Percentiles rank a stretch among this genome's conserved stretches.
phyloP scores from a whole-genome alignment of 2,797 vertebrate species.

The Pelobates cultripes region DNA sequence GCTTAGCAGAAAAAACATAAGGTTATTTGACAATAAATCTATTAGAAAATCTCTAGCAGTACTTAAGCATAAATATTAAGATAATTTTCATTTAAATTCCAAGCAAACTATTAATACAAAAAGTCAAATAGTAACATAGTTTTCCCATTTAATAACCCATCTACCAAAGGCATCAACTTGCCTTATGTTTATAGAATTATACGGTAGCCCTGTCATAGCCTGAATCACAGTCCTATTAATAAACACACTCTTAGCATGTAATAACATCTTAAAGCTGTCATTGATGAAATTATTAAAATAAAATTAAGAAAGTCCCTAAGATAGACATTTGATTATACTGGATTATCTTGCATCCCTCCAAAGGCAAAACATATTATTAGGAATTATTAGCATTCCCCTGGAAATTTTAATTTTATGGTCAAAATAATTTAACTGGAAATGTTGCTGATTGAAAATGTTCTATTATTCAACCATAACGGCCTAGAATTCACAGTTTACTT shows the following conservation, averaged over 20 bases:
- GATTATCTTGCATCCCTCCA: too few species aligned
- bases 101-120: slow-evolving; percentile 58
- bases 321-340: too few species aligned
- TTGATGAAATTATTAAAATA: slow-evolving; percentile 54
- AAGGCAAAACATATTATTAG: too few species aligned
- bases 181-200: slow-evolving; percentile 65
- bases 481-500: too few species aligned
- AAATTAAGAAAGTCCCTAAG: not conserved
- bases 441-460: too few species aligned
- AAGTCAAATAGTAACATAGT: slow-evolving; percentile 70
- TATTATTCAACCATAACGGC: too few species aligned
- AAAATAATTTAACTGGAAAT: too few species aligned
- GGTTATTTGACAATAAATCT: slow-evolving; percentile 66
- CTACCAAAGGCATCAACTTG: slow-evolving; percentile 68
- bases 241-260: slow-evolving; percentile 62
- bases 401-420: too few species aligned
- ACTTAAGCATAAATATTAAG: slow-evolving; percentile 63
- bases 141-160: slow-evolving; percentile 68
- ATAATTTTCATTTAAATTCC: slow-evolving; percentile 67
- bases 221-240: slow-evolving; percentile 63
- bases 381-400: too few species aligned
- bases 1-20: too few species aligned
- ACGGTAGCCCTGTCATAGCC: slow-evolving; percentile 61
- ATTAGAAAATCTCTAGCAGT: slow-evolving; percentile 62
- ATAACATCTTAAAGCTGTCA: slow-evolving; percentile 66